Evolutionary conservation across 2,797 vertebrate genomes (phyloP), one percentile per base, ranked within the genome.

Genomic region (Pangasius macronema): DNA sequence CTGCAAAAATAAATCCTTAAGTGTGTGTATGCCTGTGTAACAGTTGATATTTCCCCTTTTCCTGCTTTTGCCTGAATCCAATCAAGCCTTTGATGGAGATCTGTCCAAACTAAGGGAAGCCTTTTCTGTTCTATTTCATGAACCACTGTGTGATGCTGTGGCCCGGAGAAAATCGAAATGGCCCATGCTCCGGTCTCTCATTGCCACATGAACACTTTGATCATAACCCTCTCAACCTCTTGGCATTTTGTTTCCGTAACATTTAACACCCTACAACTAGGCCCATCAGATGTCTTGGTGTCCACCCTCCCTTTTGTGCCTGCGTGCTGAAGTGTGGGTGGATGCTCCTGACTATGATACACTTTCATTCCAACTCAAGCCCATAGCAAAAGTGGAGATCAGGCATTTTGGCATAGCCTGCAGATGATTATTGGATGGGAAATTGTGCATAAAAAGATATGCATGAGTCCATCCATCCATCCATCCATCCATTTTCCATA

Each of bases 151-250:
- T 79, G 53, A 87, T 61, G 63, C 24, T 70, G 59, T 63, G 88
- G 77, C 70, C 46, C 6, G 4, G 77, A 88, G 85, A 72, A 88
- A 86, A 85, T 55, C 77, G 6, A 79, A 51, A 85, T 83, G 49
- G 49, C 83, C 87, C 85, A 51, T 61, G 39, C 86, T 82, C 81
- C 30, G 33, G 36, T 88, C 33, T 82, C 53, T 83, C 76, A 27
- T 84, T 75, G 49, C 87, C 81, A 70, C 53, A 33, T 65, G 72
- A 82, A 88, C 80, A 86, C 88, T 84, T 87, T 89, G 83, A 91
- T 91, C 85, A 82, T 86, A 89, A 91, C 87, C 89, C 89, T 77
- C 83, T 88, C 75, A 87, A 91, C 87, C 88, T 89, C 82, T 51
- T 90, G 89, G 22, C 82, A 88, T 87, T 88, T 91, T 86, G 87